Base-by-base conservation (phyloP, 2,888 invertebrate species). In the Erebia ligea region DNA sequence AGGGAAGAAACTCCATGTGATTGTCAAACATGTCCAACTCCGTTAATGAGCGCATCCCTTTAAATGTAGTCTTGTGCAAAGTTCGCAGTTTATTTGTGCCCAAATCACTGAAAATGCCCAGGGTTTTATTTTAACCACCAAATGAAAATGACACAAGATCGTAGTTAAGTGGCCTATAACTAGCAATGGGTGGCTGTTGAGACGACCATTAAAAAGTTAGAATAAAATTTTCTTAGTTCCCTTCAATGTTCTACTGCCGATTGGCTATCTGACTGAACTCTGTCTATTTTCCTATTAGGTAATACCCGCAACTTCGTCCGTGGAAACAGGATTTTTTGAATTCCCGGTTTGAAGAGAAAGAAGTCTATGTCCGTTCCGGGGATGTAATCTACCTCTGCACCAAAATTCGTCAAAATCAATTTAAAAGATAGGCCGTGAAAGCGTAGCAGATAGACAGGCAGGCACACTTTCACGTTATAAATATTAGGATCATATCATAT, bases 1-100 rank as follows among this genome's bases (percentile, higher is more conserved):
- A 90, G 0, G 96, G 95, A 40, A 97, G 84, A 80, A 94, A 95
- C 77, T 95, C 95, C 25, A 97, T 93, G 69, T 94, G 94, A 84
- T 97, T 97, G 80, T 96, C 95, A 76, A 96, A 97, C 80, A 97
- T 92, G 83, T 97, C 96, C 66, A 96, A 83, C 80, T 96, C 95
- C 64, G 92, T 92, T 4, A 97, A 87, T 34, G 95, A 94, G 4
- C 93, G 91, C 88, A 97, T 92, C 10, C 95, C 95, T 76, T 94
- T 94, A 81, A 97, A 96, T 0, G 95, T 94, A 73, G 95, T 95
- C 81, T 95, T 95, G 84, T 96, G 95, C 64, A 97, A 84, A 0
- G 96, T 95, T 15, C 95, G 93, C 68, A 97, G 84, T 76, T 94
- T 94, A 83, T 97, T 97, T 4, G 95, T 95, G 19, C 96, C 96